A percentile compares a stretch with the other conserved stretches of the same genome.
Conservation (phyloP, 2,888 invertebrate genomes). For the Gnatocerus cornutus region DNA sequence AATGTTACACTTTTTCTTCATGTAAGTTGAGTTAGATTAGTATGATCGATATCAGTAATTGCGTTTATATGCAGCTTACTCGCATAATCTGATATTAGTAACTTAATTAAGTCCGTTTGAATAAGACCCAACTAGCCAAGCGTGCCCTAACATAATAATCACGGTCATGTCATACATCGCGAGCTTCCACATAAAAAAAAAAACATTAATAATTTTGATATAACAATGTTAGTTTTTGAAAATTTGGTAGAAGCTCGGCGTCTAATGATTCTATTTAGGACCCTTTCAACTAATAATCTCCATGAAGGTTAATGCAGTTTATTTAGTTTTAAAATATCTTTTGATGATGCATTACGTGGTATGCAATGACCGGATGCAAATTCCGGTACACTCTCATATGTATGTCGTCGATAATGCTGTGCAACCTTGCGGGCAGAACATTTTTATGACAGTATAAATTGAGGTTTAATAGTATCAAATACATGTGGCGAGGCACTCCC, state of each 20-base stretch:
- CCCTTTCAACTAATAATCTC: slow-evolving; percentile 10
- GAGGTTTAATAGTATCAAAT: not conserved
- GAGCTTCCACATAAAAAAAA: no score
- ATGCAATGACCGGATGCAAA: slow-evolving; percentile 37
- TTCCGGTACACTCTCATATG: slow-evolving; percentile 27
- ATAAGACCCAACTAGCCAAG: not conserved
- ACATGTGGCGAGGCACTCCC: not conserved
- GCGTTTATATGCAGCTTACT: not conserved
- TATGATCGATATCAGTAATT: not conserved
- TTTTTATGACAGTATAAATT: slow-evolving; percentile 4
- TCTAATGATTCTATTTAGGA: slow-evolving; percentile 1
- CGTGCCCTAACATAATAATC: not conserved
- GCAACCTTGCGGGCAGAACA: slow-evolving; percentile 5
- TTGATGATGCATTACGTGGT: slow-evolving; percentile 27
- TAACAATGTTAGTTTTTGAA: no score
- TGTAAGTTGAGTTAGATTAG: not conserved
- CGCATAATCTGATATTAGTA: slow-evolving; percentile 8
- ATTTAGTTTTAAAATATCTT: slow-evolving; percentile 26
- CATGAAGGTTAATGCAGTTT: slow-evolving; percentile 26
- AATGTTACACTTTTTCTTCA: no score
- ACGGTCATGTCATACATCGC: no score
- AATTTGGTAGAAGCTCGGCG: no score
- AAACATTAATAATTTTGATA: no score
- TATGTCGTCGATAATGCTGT: slow-evolving; percentile 16
- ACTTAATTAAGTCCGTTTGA: slow-evolving; percentile 3